Base-by-base conservation (phyloP, 2,888 invertebrate genomes). In the Sialis lutaria region DNA sequence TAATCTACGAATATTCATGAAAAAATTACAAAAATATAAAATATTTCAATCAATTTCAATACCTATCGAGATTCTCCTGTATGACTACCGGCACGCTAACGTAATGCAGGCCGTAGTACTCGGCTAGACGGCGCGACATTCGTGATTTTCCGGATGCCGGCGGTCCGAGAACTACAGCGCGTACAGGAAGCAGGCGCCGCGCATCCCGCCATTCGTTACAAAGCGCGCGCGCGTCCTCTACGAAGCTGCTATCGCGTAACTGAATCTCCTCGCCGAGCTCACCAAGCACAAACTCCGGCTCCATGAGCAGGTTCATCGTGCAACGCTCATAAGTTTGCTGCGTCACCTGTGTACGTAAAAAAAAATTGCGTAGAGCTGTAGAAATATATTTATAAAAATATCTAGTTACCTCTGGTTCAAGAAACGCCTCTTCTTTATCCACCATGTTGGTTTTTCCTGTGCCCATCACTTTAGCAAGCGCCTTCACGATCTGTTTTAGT, bases 61-160 rank as follows among this genome's bases (percentile, higher is more conserved):
- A 9, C 10, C 12, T 13, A 40, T 62, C 63, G 57, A 60, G 47
- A 7, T 70, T 66, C 53, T 76, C 72, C 49, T 70, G 62, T 45
- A 70, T 69, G 50, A 77, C 64, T 1, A 68, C 69, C 50, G 72
- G 68, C 2, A 70, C 68, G 2, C 72, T 70, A 42, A 79, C 58
- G 54, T 77, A 77, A 53, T 66, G 67, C 41, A 76, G 60, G 5
- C 72, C 71, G 54, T 80, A 81, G 46, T 68, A 61, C 49, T 74
- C 65, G 45, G 70, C 69, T 44, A 81, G 64, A 50, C 63, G 64
- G 53, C 70, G 70, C 1, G 78, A 70, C 47, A 81, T 53, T 13
- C 64, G 66, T 1, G 77, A 75, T 62, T 81, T 81, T 22, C 81
- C 81, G 8, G 72, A 68, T 6, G 75, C 70, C 4, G 81, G 79